Base-by-base conservation (phyloP, 2,113 vertebrate genomes). In the Pangasianodon hypophthalmus region DNA sequence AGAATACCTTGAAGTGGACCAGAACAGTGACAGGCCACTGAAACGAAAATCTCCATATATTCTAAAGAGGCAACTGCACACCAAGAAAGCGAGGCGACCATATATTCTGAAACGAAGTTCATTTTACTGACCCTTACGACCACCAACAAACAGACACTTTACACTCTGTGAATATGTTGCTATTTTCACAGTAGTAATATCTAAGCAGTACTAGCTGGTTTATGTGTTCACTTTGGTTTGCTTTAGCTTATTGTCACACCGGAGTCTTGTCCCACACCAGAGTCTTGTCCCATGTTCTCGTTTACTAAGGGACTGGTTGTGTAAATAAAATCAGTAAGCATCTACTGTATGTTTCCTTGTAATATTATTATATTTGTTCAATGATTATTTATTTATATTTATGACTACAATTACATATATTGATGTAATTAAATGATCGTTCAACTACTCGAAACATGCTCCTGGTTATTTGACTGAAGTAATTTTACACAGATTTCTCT, bases 41-140 rank as follows among this genome's bases (percentile, higher is more conserved):
- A 99, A 99, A 92, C 96, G 98, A 90, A 99, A 98, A 96, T 98
- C 97, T 1, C 98, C 98, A 8, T 99, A 99, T 91, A 99, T 99
- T 93, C 95, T 99, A 94, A 99, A 98, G 95, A 95, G 98, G 88
- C 98, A 99, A 89, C 93, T 96, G 41, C 97, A 96, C 88, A 96
- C 94, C 89, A 96, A 95, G 95, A 99, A 99, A 95, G 96, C 97
- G 71, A 97, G 98, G 94, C 96, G 98, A 93, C 98, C 98, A 13
- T 99, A 99, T 94, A 99, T 99, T 92, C 95, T 99, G 87, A 99
- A 98, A 92, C 96, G 98, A 88, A 97, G 93, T 92, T 94, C 95
- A 83, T 94, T 96, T 94, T 98, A 98, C 96, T 99, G 96, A 99
- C 92, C 87, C 44, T 82, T 13, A 87, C 94, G 32, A 89, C 89